A percentile compares a stretch with the other conserved stretches of the same genome.
phyloP scores from a whole-genome alignment of 30 jellyfish, hydroid and myxozoan species.

The Aurelia aurita complex sp. Pacific region DNA sequence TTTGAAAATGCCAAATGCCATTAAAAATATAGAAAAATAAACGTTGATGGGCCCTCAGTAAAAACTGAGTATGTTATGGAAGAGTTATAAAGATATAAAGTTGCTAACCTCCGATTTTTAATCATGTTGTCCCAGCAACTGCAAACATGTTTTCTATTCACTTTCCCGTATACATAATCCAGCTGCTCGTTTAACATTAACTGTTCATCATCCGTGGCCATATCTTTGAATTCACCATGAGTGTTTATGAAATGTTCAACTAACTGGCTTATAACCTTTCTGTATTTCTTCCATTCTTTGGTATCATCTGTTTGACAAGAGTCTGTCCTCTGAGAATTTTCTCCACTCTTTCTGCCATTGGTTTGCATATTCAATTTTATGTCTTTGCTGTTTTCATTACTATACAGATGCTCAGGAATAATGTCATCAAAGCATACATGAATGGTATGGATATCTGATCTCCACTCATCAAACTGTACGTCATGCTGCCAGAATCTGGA shows the following conservation, averaged over 20 bases:
- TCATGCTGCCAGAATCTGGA: too few species aligned
- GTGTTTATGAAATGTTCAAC: not conserved
- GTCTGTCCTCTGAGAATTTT: not conserved
- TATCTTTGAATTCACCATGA: not conserved
- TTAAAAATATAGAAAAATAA: too few species aligned
- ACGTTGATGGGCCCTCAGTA: too few species aligned
- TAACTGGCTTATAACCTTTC: not conserved
- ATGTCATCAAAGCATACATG: conserved; percentile 57
- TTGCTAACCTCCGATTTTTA: not conserved
- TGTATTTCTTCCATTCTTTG: conserved; percentile 35
- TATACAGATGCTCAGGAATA: conserved; percentile 22
- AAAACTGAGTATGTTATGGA: too few species aligned
- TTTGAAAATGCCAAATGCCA: too few species aligned
- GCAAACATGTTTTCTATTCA: conserved; percentile 6
- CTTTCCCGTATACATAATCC: not conserved
- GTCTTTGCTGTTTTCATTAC: not conserved
- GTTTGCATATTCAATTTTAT: too few species aligned
- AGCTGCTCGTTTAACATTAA: not conserved
- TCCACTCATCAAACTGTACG: not conserved
- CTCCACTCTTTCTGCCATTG: too few species aligned
- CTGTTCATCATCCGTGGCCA: not conserved
- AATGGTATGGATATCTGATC: conserved; percentile 4
- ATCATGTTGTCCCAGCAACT: not conserved
- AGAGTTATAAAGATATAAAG: too few species aligned
- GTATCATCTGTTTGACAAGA: not conserved